Base-by-base conservation (phyloP, 2,888 invertebrate species). In the Rhopalosiphum nymphaeae region DNA sequence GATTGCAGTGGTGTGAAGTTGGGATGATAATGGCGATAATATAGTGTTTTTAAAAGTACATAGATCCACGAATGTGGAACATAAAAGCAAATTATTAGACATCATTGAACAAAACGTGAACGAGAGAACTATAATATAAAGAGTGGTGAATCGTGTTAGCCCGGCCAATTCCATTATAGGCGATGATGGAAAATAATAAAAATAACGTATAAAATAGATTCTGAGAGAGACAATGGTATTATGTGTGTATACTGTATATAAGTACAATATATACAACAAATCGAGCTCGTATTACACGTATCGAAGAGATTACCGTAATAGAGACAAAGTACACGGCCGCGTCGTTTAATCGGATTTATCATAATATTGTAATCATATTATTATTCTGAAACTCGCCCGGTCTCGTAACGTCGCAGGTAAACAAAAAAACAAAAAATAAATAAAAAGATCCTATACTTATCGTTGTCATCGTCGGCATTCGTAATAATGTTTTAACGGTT, bases 71-170 rank as follows among this genome's bases (percentile, higher is more conserved):
- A 36, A 42, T 26, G 29, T 56, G 57, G n/a, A 67, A 67, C 46
- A 44, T 10, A 25, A 90, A 61, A n/a, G n/a, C 29, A 67, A 90
- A 90, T 67, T 61, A 67, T 67, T 67, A n/a, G 89, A 57, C 56
- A 57, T 46, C 5, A 67, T 67, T 90, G 90, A 90, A 29, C 44
- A n/a, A 90, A n/a, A 46, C 89, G 61, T 46, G 46, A 21, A n/a
- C 16, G 61, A 26, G 21, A 29, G n/a, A 21, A 42, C 44, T 10
- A 46, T n/a, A 46, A 67, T n/a, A 46, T 10, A 49, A 90, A 46
- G 29, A 89, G 44, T 46, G 61, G n/a, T 9, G 61, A 61, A n/a
- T 90, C 90, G 46, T 11, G 46, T 46, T 25, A 46, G 90, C 26
- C n/a, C n/a, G 21, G 44, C 44, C 44, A 57, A 44, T 89, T 1